Evolutionary conservation across 1,140 invertebrate genomes (phyloP), one percentile per base, ranked within the genome.

Genomic region (Dreissena rostriformis): DNA sequence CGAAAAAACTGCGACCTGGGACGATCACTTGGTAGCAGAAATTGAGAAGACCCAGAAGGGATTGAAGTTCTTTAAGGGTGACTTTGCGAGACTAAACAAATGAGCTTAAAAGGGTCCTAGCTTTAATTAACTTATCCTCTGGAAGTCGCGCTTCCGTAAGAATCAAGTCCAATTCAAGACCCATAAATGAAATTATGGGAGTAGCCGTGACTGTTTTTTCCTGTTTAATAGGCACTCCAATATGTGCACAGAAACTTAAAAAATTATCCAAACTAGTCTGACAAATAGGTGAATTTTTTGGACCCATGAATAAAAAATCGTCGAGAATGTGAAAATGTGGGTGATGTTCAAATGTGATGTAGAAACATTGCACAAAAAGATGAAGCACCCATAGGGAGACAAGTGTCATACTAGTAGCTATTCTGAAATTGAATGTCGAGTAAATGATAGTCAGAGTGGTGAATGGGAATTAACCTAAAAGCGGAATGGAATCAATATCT

Each of bases 41-140:
- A 68, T 85, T 85, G 15, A 85, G 52, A 5, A 73, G 28, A 55
- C 76, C 84, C n/a, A n/a, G n/a, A n/a, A n/a, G n/a, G n/a, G n/a
- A n/a, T n/a, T n/a, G n/a, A n/a, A n/a, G n/a, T n/a, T 85, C n/a
- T n/a, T 51, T 61, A 15, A 81, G 19, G 26, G 73, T 57, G 70
- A 72, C 51, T 63, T 73, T 49, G 14, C 24, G 6, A 10, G 5
- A 12, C 7, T 55, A 24, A 28, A 19, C 11, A 26, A 15, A 12
- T n/a, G n/a, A n/a, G n/a, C n/a, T n/a, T n/a, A n/a, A n/a, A n/a
- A n/a, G n/a, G n/a, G n/a, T n/a, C n/a, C 26, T 57, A 49, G n/a
- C 15, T 29, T 81, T 81, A 19, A 39, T 14, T 14, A 82, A 51
- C 51, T 73, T 82, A 10, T 74, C 70, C n/a, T 79, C 8, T 19